These are phyloP conservation scores for Sebastes alutus DNA, from an alignment of 2,797 vertebrate species.

Conservation along the genomic window DNA sequence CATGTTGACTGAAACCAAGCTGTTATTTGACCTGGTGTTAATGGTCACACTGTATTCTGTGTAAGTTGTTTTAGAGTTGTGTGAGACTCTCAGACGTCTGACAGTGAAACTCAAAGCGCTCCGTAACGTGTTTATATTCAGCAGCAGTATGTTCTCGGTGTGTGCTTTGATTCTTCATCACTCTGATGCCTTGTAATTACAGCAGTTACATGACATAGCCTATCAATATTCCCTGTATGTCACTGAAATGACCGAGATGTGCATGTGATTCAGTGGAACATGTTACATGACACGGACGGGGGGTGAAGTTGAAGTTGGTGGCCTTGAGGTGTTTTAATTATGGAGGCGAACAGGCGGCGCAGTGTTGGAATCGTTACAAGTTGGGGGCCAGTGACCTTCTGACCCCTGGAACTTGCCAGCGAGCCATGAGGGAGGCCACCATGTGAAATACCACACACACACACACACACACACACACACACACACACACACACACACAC, in stretches of 20 bases:
- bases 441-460: constrained; percentile 60
- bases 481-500: neutral
- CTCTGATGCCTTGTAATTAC: constrained; percentile 57
- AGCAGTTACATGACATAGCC: constrained; percentile 11
- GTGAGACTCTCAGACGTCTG: constrained; percentile 4
- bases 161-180: constrained; percentile 39
- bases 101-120: constrained; percentile 46
- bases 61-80: constrained; percentile 4
- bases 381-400: constrained; percentile 31
- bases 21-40: constrained; percentile 27
- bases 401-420: constrained; percentile 38
- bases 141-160: constrained; percentile 36
- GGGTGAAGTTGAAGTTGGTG: constrained; percentile 36
- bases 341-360: constrained; percentile 27
- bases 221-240: constrained; percentile 18
- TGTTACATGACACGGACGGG: neutral
- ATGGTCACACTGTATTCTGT: neutral
- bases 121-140: constrained; percentile 47
- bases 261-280: neutral
- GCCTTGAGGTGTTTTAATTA: constrained; percentile 55
- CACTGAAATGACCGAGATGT: neutral
- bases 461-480: constrained; percentile 22
- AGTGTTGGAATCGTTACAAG: constrained; percentile 20
- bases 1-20: constrained; percentile 19
- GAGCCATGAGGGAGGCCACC: constrained; percentile 33